Evolutionary conservation across 1,140 invertebrate genomes (phyloP), one percentile per base, ranked within the genome.

Genomic region (Drosophila truncata): DNA sequence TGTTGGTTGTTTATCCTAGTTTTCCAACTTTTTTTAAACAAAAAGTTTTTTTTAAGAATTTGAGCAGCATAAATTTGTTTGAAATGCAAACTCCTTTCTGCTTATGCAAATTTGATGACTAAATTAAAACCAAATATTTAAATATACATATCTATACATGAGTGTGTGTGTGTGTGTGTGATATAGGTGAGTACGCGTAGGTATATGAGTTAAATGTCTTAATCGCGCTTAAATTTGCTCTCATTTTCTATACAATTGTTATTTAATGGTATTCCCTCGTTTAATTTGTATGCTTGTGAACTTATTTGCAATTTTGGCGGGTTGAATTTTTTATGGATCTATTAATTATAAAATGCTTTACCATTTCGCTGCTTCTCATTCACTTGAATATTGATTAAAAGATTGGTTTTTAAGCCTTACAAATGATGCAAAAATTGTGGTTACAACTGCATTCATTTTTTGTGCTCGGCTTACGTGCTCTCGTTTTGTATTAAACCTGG

Each of bases 291-390:
- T 80, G 42, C 62, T 44, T 64, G 63, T 77, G 71, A 87, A 83
- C 76, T 88, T 83, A 78, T 77, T 58, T 71, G 62, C 63, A 73
- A 80, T 62, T 78, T 80, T 90, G 85, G 85, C 84, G 85, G 84
- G 84, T 79, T 90, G 74, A 84, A 80, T 65, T 83, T 90, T 74
- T 59, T 73, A 76, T 79, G 65, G 54, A 76, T 84, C 64, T 88
- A 74, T 83, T 88, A 74, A 80, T 74, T 80, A 75, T 73, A 70
- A 23, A 75, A 70, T 73, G 70, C 35, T 65, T 60, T 72, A 72
- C 42, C 42, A 71, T 72, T 42, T 55, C 16, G 39, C 31, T 16
- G 29, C 31, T 16, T 29, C 46, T 46, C 39, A 31, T 71, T 39
- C 59, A 57, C 73, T 75, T 61, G 52, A 75, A 85, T 81, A 71